A percentile compares a stretch with the other conserved stretches of the same genome.
These are phyloP conservation scores for Natator depressus DNA, from an alignment of 2,113 vertebrate species.

Conservation along the genomic window DNA sequence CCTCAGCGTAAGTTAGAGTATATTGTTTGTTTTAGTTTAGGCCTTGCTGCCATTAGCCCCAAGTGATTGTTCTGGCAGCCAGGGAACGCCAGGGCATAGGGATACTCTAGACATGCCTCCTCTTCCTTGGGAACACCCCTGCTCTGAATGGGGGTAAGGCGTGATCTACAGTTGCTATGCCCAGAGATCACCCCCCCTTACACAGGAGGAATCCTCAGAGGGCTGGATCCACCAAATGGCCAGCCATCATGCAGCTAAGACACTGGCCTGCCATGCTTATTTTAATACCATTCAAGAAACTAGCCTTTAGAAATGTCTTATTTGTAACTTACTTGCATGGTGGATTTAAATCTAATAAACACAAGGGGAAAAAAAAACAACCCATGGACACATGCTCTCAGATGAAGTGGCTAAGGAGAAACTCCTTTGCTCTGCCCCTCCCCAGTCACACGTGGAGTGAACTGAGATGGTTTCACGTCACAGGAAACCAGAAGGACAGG, in stretches of 20 bases:
- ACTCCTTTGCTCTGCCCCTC: not conserved
- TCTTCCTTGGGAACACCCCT: not conserved
- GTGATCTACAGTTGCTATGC: not conserved
- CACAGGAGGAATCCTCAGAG: rapidly evolving
- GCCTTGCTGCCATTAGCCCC: not conserved
- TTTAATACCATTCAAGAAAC: not conserved
- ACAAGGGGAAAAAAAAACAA: not conserved
- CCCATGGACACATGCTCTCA: not conserved
- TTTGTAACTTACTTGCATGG: rapidly evolving
- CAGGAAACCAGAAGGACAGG: not conserved
- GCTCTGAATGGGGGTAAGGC: no score
- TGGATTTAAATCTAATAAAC: rapidly evolving
- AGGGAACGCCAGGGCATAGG: not conserved
- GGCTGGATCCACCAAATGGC: not conserved
- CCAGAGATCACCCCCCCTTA: not conserved
- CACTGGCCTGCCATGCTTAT: not conserved
- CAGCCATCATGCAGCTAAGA: rapidly evolving
- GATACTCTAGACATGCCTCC: not conserved
- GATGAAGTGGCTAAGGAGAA: rapidly evolving
- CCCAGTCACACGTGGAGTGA: rapidly evolving
- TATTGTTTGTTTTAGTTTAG: rapidly evolving
- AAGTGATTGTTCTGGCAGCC: not conserved
- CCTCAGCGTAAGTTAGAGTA: not conserved
- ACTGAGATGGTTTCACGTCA: not conserved
- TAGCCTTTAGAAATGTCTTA: not conserved